Conservation (phyloP, 2,888 invertebrate species). For the Melinaea marsaeus region DNA sequence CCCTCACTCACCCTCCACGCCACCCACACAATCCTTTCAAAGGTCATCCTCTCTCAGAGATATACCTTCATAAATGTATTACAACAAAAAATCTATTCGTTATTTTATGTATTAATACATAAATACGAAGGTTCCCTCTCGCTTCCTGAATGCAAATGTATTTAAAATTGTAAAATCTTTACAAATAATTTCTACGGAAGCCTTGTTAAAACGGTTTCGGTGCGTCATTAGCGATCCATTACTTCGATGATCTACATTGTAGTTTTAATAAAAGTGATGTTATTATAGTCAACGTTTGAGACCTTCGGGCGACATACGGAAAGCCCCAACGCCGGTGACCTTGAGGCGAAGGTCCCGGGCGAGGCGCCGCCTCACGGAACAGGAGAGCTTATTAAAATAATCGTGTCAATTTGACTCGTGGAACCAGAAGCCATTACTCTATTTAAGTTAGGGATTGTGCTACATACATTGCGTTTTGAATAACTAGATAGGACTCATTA, state of each 20-base stretch:
- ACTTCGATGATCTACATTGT: background rate
- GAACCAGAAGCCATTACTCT: conserved; percentile 3
- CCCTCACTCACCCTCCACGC: conserved; percentile 35
- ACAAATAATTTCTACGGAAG: no score
- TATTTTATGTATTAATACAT: background rate
- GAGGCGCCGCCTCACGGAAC: conserved; percentile 44
- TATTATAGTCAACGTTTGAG: conserved; percentile 57
- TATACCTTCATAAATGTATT: background rate
- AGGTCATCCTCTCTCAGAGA: conserved; percentile 39
- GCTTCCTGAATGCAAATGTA: conserved; percentile 5
- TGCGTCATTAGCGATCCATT: no score
- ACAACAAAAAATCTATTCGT: background rate
- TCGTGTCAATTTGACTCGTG: conserved; percentile 27
- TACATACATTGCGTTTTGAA: background rate
- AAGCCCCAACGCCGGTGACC: conserved; percentile 60
- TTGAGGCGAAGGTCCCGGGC: conserved; percentile 54
- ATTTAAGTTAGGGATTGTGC: no score
- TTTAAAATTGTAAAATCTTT: background rate
- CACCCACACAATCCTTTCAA: conserved; percentile 42
- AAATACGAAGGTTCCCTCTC: background rate
- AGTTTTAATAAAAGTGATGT: conserved; percentile 36
- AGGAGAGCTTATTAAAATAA: conserved; percentile 43
- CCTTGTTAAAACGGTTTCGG: no score
- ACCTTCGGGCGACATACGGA: conserved; percentile 64
- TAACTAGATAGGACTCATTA: background rate